Evolutionary conservation across 2,113 vertebrate genomes (phyloP).

Genomic region (Bufo gargarizans): DNA sequence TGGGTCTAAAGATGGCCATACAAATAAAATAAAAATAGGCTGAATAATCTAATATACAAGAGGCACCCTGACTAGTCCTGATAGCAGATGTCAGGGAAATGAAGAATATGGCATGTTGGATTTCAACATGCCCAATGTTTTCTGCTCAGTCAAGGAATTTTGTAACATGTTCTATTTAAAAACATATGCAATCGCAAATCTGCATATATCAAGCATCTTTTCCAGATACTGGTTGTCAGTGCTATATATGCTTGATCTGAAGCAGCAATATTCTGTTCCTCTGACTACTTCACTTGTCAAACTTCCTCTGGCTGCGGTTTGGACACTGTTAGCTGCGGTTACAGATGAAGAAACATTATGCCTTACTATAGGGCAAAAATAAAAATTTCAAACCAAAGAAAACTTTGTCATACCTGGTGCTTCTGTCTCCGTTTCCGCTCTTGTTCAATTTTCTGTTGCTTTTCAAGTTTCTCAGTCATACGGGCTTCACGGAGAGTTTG

Average conservation of each 20-base stretch:
- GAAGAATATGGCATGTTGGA: too few relatives aligned
- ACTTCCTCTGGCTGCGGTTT: background rate
- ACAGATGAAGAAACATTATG: background rate
- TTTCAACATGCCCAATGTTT: too few relatives aligned
- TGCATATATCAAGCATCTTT: too few relatives aligned
- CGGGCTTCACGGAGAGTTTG: slow-evolving; percentile 94
- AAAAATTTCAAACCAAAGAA: background rate
- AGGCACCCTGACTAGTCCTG: too few relatives aligned
- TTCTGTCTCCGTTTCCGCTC: slow-evolving; percentile 97
- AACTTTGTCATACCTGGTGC: slow-evolving; percentile 83
- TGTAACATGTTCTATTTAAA: too few relatives aligned
- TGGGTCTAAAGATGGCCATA: background rate
- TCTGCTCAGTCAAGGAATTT: too few relatives aligned
- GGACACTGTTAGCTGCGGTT: too few relatives aligned
- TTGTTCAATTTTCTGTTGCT: slow-evolving; percentile 98
- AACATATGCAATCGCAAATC: too few relatives aligned
- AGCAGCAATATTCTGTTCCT: background rate
- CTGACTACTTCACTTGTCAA: background rate
- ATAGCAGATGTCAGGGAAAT: too few relatives aligned
- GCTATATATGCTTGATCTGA: background rate
- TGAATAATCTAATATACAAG: too few relatives aligned
- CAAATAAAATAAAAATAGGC: too few relatives aligned
- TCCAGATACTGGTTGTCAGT: too few relatives aligned
- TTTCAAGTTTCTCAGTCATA: slow-evolving; percentile 98
- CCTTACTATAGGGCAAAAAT: background rate